Conservation (phyloP, 2,797 vertebrate genomes). For the Gila robusta region DNA sequence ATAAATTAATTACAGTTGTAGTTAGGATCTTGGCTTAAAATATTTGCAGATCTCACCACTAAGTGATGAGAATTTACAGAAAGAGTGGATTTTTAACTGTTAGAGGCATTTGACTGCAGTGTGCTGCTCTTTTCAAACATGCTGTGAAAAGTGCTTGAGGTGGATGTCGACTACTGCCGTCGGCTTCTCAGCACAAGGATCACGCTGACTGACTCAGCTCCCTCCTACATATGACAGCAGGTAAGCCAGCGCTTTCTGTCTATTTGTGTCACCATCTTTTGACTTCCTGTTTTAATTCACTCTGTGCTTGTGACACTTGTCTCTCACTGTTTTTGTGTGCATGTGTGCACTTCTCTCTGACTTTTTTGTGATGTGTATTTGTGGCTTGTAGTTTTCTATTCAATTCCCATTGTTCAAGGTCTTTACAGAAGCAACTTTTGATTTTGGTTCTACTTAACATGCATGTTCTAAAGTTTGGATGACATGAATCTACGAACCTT, state of each 20-base stretch:
- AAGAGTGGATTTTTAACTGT: slow-evolving; percentile 14
- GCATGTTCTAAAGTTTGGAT: not conserved
- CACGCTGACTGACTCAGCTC: slow-evolving; percentile 34
- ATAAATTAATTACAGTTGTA: slow-evolving; percentile 9
- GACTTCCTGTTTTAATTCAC: slow-evolving; percentile 27
- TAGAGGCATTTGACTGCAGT: slow-evolving; percentile 16
- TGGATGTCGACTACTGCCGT: slow-evolving; percentile 20
- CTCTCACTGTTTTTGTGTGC: slow-evolving; percentile 3
- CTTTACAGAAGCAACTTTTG: not conserved
- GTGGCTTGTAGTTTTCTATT: not conserved
- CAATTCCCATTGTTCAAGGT: not conserved
- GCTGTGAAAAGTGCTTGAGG: slow-evolving; percentile 16
- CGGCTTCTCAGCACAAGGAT: not conserved
- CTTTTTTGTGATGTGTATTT: not conserved
- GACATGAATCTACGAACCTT: not conserved
- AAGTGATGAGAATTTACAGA: not conserved
- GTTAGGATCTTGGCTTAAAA: not conserved
- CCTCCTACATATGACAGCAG: slow-evolving; percentile 39
- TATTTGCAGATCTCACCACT: not conserved
- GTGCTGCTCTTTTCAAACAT: slow-evolving; percentile 33
- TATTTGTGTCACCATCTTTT: slow-evolving; percentile 35
- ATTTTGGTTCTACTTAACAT: not conserved
- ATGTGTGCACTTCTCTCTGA: slow-evolving; percentile 7
- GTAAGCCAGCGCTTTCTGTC: slow-evolving; percentile 14
- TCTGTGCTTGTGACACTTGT: slow-evolving; percentile 11